These are phyloP conservation scores for Sylvietta virens DNA, from an alignment of 2,113 vertebrate species.

Conservation along the genomic window DNA sequence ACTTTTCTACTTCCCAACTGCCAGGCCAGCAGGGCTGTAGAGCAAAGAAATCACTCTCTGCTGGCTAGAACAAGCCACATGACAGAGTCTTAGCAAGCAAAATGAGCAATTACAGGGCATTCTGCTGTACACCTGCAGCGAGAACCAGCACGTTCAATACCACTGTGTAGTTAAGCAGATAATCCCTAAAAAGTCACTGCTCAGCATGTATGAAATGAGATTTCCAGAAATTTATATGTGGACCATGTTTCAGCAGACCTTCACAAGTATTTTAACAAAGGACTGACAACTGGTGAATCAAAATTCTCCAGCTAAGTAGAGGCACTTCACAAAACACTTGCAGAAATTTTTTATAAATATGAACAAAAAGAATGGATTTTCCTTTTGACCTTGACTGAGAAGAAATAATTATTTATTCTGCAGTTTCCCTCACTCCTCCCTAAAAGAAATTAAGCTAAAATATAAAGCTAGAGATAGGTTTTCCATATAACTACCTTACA, in stretches of 20 bases:
- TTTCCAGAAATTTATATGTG: not conserved
- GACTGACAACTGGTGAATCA: not conserved
- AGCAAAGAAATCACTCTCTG: not conserved
- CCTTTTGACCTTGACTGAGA: not conserved
- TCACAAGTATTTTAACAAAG: not conserved
- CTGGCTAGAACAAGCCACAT: not conserved
- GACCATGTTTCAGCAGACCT: not conserved
- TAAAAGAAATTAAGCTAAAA: not conserved
- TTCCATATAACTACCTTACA: not conserved
- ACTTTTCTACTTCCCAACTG: not conserved
- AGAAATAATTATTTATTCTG: not conserved
- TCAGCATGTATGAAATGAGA: constrained; percentile 18
- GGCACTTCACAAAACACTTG: not conserved
- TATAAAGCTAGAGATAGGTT: not conserved
- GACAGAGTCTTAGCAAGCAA: not conserved
- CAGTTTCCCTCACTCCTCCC: not conserved
- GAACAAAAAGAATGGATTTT: not conserved
- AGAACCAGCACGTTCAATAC: not conserved
- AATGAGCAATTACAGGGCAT: not conserved
- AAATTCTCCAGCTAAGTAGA: not conserved
- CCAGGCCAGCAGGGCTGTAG: not conserved
- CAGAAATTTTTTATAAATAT: not conserved
- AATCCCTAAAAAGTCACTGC: constrained; percentile 20
- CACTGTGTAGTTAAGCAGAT: not conserved
- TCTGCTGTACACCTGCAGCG: not conserved